Evolutionary conservation across 2,888 invertebrate genomes (phyloP).

Genomic region (Elegia similella): DNA sequence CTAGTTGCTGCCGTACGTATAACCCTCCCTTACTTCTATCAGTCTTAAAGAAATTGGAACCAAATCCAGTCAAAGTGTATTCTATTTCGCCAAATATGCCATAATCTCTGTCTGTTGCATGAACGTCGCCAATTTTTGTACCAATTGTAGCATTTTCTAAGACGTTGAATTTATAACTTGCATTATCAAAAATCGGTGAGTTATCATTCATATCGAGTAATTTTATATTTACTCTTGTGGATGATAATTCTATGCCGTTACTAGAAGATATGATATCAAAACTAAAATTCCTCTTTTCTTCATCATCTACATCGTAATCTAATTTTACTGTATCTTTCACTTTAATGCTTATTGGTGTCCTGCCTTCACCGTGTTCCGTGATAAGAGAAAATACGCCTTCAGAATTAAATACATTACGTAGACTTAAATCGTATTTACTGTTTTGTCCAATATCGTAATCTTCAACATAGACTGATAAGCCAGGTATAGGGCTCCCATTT

Average conservation of each 20-base stretch:
- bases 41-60: conserved; percentile 88
- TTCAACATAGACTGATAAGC: conserved; percentile 87
- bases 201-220: conserved; percentile 91
- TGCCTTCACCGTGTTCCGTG: conserved; percentile 85
- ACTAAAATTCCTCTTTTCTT: conserved; percentile 79
- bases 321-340: conserved; percentile 84
- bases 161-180: conserved; percentile 84
- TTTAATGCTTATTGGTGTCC: conserved; percentile 88
- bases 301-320: conserved; percentile 86
- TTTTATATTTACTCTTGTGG: conserved; percentile 83
- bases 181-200: conserved; percentile 84
- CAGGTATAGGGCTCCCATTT: conserved; percentile 85
- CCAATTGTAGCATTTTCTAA: conserved; percentile 84
- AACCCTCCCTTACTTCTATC: conserved; percentile 85
- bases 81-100: conserved; percentile 86
- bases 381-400: conserved; percentile 83
- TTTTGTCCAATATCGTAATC: conserved; percentile 89
- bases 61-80: conserved; percentile 89
- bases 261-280: conserved; percentile 86
- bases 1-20: conserved; percentile 83
- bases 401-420: conserved; percentile 83
- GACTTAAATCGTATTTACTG: conserved; percentile 84
- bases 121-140: conserved; percentile 83
- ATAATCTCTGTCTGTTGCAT: conserved; percentile 87
- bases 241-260: conserved; percentile 78